Base-by-base conservation (phyloP, 2,888 invertebrate species). In the Theodoxus fluviatilis region DNA sequence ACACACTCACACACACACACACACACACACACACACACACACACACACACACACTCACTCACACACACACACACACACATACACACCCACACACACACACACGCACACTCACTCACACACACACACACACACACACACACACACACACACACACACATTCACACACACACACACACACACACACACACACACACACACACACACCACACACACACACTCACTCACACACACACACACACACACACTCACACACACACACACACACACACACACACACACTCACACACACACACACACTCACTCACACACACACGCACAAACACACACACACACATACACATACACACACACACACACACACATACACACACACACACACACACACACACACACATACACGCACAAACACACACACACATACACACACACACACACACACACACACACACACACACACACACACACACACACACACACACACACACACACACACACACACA, bases 101-200 rank as follows among this genome's bases (percentile, higher is more conserved):
- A n/a, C 6, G 6, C 6, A n/a, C 9, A 15, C 52, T 6, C 52
- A n/a, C 12, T n/a, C 52, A 52, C 52, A 52, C 52, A 52, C 52
- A 52, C 52, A 52, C 52, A 52, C 52, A 52, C 52, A 52, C 52
- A 52, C 52, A 52, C 52, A n/a, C 52, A 52, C 52, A 52, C 52
- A 52, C 52, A 52, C 52, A 52, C 52, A 52, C 52, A 52, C 52
- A 52, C 52, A 52, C 52, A 52, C 52, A 52, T 25, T n/a, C 52
- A 52, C 52, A 52, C 52, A 52, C 52, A 52, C 52, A 52, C 52
- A 52, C 52, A 52, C 52, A n/a, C 52, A n/a, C 52, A 52, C 52
- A 52, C 52, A 52, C 52, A 52, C 52, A 52, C 52, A 52, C 52
- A 52, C 52, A n/a, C 52, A 52, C 52, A n/a, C 22, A 52, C 52